These are phyloP conservation scores for Metopia argyrocephala DNA, from an alignment of 2,888 invertebrate genomes.

Conservation along the genomic window DNA sequence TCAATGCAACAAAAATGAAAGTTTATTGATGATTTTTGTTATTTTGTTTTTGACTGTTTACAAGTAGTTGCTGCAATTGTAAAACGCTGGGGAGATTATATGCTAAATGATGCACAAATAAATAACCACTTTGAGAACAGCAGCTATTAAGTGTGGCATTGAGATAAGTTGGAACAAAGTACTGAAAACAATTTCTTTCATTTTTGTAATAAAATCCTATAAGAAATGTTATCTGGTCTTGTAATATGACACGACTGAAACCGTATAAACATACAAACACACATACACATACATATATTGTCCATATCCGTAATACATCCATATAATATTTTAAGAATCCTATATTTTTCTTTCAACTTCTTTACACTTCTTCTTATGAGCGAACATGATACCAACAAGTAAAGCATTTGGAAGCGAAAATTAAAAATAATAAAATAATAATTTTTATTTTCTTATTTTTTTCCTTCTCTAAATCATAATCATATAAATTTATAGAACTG, in stretches of 20 bases:
- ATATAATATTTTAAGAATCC: constrained; percentile 7
- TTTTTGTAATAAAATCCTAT: no score
- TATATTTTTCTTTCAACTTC: background rate
- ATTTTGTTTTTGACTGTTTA: background rate
- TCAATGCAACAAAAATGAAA: constrained; percentile 49
- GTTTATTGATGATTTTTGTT: constrained; percentile 30
- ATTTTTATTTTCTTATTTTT: background rate
- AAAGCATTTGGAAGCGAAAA: constrained; percentile 3
- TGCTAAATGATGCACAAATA: constrained; percentile 36
- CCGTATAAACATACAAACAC: background rate
- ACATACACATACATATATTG: background rate
- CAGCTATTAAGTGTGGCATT: background rate
- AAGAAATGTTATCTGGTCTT: constrained; percentile 10
- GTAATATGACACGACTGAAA: no score
- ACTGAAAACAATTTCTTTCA: background rate
- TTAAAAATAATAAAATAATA: background rate
- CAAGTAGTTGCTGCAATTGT: background rate
- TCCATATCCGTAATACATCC: background rate
- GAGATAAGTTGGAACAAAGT: background rate
- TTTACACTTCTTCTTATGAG: background rate
- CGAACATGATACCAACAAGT: background rate
- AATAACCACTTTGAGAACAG: constrained; percentile 4
- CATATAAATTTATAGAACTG: constrained; percentile 34
- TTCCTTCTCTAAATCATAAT: constrained; percentile 1
- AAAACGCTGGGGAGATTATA: constrained; percentile 5